phyloP scores from a whole-genome alignment of 2,797 vertebrate genomes.

The Diplodus puntazzo region DNA sequence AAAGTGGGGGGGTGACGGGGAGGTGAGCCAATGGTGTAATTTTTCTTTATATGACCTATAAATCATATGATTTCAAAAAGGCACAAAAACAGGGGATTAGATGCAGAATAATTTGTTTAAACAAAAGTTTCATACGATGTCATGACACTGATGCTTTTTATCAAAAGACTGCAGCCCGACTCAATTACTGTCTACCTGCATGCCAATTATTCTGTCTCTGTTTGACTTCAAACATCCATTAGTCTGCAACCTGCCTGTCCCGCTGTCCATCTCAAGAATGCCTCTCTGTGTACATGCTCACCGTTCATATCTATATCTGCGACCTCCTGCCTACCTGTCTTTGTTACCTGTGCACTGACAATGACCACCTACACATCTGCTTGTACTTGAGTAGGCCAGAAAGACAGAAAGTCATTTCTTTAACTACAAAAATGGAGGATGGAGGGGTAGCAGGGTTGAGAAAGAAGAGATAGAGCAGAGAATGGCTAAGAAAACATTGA shows the following conservation, averaged over 20 bases:
- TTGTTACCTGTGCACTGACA: slow-evolving; percentile 85
- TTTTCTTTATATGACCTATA: slow-evolving; percentile 55
- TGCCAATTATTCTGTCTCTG: slow-evolving; percentile 20
- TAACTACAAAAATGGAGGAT: slow-evolving; percentile 15
- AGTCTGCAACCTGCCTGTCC: neutral
- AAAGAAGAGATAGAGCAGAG: neutral
- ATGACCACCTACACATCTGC: slow-evolving; percentile 89
- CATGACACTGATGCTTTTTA: slow-evolving; percentile 25
- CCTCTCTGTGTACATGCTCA: slow-evolving; percentile 1
- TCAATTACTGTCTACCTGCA: slow-evolving; percentile 3
- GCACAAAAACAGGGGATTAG: slow-evolving; percentile 17
- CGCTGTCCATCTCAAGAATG: neutral
- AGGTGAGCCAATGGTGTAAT: slow-evolving; percentile 66
- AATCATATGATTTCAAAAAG: slow-evolving; percentile 49
- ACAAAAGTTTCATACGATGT: slow-evolving; percentile 24
- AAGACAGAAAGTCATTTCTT: slow-evolving; percentile 67
- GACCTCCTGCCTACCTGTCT: slow-evolving; percentile 52
- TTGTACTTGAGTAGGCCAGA: slow-evolving; percentile 82
- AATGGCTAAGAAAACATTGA: neutral
- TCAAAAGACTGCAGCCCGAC: neutral
- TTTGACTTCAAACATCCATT: slow-evolving; percentile 23
- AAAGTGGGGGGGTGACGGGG: slow-evolving; percentile 36
- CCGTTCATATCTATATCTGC: slow-evolving; percentile 22
- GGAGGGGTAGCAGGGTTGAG: neutral
- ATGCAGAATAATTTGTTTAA: slow-evolving; percentile 31